phyloP scores from a whole-genome alignment of 2,888 invertebrate species.

The Psococerastis gibbosa region DNA sequence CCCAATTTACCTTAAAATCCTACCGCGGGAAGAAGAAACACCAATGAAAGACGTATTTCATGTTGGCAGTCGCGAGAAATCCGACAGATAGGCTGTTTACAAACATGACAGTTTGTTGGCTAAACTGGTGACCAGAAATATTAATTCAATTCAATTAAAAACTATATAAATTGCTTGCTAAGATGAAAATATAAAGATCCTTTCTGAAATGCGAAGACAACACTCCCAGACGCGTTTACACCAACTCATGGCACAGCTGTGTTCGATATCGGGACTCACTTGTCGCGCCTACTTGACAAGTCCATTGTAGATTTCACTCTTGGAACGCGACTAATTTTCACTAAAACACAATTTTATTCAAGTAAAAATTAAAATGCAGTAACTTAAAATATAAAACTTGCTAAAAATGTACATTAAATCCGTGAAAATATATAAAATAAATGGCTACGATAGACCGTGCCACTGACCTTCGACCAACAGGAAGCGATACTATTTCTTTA shows the following conservation, averaged over 20 bases:
- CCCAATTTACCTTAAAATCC: slow-evolving; percentile 7
- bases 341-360: too few relatives aligned
- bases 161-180: too few relatives aligned
- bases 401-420: slow-evolving; percentile 6
- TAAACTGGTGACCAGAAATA: slow-evolving; percentile 6
- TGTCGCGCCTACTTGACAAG: slow-evolving; percentile 9
- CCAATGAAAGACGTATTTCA: slow-evolving; percentile 7
- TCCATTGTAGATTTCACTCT: not conserved
- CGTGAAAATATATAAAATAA: slow-evolving; percentile 13
- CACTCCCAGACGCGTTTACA: not conserved
- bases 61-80: slow-evolving; percentile 8
- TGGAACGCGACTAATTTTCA: slow-evolving; percentile 2
- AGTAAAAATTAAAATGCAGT: too few relatives aligned
- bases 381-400: too few relatives aligned
- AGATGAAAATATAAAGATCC: too few relatives aligned
- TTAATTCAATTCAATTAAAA: not conserved
- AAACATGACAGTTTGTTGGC: slow-evolving; percentile 14
- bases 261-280: slow-evolving; percentile 9
- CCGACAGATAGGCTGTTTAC: slow-evolving; percentile 16
- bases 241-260: slow-evolving; percentile 7
- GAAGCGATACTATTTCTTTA: slow-evolving; percentile 16
- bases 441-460: slow-evolving; percentile 19
- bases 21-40: slow-evolving; percentile 9
- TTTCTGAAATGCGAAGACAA: too few relatives aligned
- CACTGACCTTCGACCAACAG: slow-evolving; percentile 25